Conservation (phyloP, 2,888 invertebrate species). For the Halictus quadricinctus region DNA sequence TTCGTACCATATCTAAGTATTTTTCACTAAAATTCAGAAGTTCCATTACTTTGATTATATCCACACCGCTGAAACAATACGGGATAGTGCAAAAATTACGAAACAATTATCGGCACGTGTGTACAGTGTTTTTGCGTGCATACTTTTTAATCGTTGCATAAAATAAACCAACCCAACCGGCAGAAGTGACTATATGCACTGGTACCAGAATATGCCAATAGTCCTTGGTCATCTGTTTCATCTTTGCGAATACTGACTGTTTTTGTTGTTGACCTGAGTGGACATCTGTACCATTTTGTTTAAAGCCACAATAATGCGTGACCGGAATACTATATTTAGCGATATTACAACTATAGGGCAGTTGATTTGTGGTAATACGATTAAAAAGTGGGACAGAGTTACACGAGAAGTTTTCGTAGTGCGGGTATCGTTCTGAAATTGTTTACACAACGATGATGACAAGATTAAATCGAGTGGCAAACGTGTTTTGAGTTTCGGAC, state of each 20-base stretch:
- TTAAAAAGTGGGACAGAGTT: conserved; percentile 50
- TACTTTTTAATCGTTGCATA: conserved; percentile 94
- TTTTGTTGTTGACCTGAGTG: conserved; percentile 77
- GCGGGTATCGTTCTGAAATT: conserved; percentile 57
- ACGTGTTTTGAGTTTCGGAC: neutral
- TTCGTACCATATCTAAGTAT: conserved; percentile 89
- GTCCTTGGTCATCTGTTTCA: conserved; percentile 96
- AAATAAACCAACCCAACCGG: conserved; percentile 94
- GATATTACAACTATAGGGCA: conserved; percentile 24
- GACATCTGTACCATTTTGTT: conserved; percentile 31
- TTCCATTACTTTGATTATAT: conserved; percentile 91
- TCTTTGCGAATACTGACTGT: conserved; percentile 88
- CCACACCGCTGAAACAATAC: conserved; percentile 91
- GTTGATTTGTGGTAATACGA: conserved; percentile 28
- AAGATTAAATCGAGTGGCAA: neutral
- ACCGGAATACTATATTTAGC: conserved; percentile 32
- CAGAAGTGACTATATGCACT: conserved; percentile 95
- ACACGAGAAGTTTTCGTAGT: conserved; percentile 48
- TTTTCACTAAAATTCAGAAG: conserved; percentile 90
- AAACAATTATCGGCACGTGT: neutral
- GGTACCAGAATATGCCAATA: conserved; percentile 98
- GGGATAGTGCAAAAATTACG: neutral
- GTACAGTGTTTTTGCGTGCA: conserved; percentile 51
- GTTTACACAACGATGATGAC: conserved; percentile 1
- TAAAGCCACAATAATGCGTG: conserved; percentile 42